Conservation (phyloP, 2,113 vertebrate species). For the Corythornis cristatus region DNA sequence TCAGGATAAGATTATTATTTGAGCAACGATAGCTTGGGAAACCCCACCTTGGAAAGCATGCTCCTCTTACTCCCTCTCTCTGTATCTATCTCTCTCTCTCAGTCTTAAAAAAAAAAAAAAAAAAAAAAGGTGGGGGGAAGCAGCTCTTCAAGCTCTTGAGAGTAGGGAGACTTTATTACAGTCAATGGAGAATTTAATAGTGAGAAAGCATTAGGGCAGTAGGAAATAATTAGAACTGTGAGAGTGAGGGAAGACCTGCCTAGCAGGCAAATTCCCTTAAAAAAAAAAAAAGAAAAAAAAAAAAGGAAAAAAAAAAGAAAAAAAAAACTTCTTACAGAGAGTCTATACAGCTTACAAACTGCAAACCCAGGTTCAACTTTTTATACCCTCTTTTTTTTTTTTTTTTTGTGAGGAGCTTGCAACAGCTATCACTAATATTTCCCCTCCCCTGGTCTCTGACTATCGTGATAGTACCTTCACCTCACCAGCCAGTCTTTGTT, state of each 20-base stretch:
- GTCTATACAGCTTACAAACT: constrained; percentile 41
- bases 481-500: constrained; percentile 54
- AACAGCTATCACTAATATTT: constrained; percentile 21
- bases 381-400: constrained; percentile 13
- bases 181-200: constrained; percentile 64
- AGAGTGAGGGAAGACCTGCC: constrained; percentile 66
- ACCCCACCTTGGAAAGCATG: constrained; percentile 28
- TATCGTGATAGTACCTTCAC: constrained; percentile 45
- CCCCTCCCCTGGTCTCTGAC: constrained; percentile 42
- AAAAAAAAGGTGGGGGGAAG: not conserved
- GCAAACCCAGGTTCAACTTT: constrained; percentile 49
- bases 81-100: not conserved
- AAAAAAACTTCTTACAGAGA: constrained; percentile 35
- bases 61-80: constrained; percentile 7
- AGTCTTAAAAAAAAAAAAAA: not conserved
- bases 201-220: constrained; percentile 67
- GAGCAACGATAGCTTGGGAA: constrained; percentile 37
- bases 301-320: no score
- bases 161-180: constrained; percentile 66
- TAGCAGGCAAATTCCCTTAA: constrained; percentile 63
- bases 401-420: constrained; percentile 34
- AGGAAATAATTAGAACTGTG: constrained; percentile 75
- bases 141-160: constrained; percentile 54
- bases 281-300: not conserved
- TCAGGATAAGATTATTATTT: constrained; percentile 16